Evolutionary conservation across 2,797 vertebrate genomes (phyloP), one percentile per base, ranked within the genome.

Genomic region (Malurus leucopterus): DNA sequence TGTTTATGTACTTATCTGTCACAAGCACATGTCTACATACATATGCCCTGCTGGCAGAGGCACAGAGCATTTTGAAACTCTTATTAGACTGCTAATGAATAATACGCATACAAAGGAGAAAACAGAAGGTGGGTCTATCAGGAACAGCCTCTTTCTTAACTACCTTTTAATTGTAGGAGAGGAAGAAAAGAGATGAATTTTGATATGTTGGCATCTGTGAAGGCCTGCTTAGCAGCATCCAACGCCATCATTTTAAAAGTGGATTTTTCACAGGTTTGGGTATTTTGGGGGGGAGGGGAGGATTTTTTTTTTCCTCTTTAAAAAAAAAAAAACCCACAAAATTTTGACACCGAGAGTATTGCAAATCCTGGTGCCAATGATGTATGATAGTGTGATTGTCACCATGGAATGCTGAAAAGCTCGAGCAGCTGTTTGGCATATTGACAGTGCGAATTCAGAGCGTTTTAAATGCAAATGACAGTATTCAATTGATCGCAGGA

Each of bases 401-500:
- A 96, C 97, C 96, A 97, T 84, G 96, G 96, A 97, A 97, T 95
- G 95, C 94, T 96, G 96, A 96, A 96, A 96, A 97, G 96, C 90
- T 95, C 90, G 95, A 97, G 96, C 97, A 97, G 97, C 97, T 97
- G 97, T 97, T 97, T 97, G 97, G 96, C 96, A 96, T 95, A 93
- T 94, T 88, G 95, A 87, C 96, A 96, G 91, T 96, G 95, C 69
- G 95, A 95, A 95, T 96, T 96, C 95, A 87, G 96, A 97, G 96
- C 90, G 95, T 96, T 96, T 96, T 92, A 96, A 96, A 96, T 94
- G 91, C 94, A 95, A 96, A 96, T 95, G 95, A 96, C 96, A 96
- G 95, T 90, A 96, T 93, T 90, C 95, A 96, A 96, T 97, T 95
- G 96, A 96, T 96, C 96, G 83, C 91, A 87, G 4, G 90, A 88